Percentiles rank a stretch among this genome's conserved stretches.
These are phyloP conservation scores for Podotricha telesiphe DNA, from an alignment of 2,888 invertebrate genomes.

Conservation along the genomic window DNA sequence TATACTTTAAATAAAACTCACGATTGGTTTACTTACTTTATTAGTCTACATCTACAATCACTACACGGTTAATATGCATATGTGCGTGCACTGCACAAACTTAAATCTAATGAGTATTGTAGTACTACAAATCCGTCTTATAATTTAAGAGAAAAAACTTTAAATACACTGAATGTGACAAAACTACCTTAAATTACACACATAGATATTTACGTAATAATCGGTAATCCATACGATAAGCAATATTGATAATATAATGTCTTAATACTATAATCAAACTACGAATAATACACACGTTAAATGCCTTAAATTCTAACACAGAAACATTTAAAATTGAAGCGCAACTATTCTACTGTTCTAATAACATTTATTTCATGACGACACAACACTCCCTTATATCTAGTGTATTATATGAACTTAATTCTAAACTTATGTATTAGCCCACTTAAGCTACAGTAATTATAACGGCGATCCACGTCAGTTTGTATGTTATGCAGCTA, in stretches of 20 bases:
- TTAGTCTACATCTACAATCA: conserved; percentile 54
- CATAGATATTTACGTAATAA: conserved; percentile 5
- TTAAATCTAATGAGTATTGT: conserved; percentile 77
- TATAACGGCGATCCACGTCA: conserved; percentile 24
- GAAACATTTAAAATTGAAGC: conserved; percentile 35
- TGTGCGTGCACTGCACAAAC: conserved; percentile 62
- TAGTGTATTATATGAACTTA: conserved; percentile 33
- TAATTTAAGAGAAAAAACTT: conserved; percentile 50
- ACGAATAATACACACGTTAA: conserved; percentile 7
- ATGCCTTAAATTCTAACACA: neutral
- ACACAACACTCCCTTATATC: conserved; percentile 50
- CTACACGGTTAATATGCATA: conserved; percentile 56
- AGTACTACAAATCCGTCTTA: conserved; percentile 65
- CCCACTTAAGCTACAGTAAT: conserved; percentile 25
- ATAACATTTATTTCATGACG: conserved; percentile 58
- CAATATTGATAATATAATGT: conserved; percentile 46
- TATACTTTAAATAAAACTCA: conserved; percentile 24
- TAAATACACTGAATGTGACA: conserved; percentile 73
- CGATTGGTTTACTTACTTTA: conserved; percentile 47
- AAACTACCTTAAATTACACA: conserved; percentile 46
- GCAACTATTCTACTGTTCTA: conserved; percentile 35
- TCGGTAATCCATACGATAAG: conserved; percentile 48
- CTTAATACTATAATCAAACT: neutral
- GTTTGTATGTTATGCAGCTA: conserved; percentile 15
- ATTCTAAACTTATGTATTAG: conserved; percentile 35